phyloP scores from a whole-genome alignment of 2,888 invertebrate species.

The Drosophila nr. perissopoda region DNA sequence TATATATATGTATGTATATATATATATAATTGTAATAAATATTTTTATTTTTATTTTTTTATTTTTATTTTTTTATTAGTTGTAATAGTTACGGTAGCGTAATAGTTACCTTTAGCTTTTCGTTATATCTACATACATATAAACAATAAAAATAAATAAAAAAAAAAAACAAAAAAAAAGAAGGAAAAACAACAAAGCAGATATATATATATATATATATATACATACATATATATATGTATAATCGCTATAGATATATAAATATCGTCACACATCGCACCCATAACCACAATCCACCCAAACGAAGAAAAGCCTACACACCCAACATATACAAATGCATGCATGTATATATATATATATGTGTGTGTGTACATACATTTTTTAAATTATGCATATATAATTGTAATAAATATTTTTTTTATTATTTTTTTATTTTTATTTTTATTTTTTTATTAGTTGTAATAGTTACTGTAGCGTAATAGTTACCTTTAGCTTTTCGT shows the following conservation, averaged over 20 bases:
- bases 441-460: constrained; percentile 61
- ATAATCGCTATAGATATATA: neutral
- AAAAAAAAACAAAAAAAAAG: no score
- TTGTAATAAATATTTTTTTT: constrained; percentile 40
- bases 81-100: no score
- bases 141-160: no score
- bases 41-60: no score
- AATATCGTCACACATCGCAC: neutral
- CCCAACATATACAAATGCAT: neutral
- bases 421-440: constrained; percentile 60
- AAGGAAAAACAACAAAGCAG: no score
- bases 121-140: no score
- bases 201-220: no score
- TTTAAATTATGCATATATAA: neutral
- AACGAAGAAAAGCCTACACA: constrained; percentile 6
- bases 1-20: neutral
- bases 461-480: constrained; percentile 72
- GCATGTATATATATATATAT: neutral
- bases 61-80: no score
- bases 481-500: constrained; percentile 65
- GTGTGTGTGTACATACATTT: neutral
- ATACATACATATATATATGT: neutral
- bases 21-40: constrained; percentile 7
- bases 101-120: no score
- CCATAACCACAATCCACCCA: neutral